phyloP scores from a whole-genome alignment of 92 coral and sea anemone genomes.

The Porites lobata region DNA sequence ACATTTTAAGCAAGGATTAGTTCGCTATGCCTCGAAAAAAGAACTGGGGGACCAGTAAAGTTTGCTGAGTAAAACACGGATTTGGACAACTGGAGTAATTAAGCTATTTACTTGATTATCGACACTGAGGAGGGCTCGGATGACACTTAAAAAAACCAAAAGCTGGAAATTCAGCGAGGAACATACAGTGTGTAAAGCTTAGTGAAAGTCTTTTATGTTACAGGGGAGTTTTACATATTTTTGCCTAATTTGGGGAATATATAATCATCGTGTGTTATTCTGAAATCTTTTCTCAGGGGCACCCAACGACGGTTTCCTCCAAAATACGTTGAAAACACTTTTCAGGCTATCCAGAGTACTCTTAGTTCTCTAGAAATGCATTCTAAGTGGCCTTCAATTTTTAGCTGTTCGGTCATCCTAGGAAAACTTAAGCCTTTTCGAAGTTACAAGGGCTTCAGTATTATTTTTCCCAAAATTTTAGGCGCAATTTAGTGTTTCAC shows the following conservation, averaged over 20 bases:
- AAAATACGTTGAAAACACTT: no score
- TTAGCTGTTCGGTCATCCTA: no score
- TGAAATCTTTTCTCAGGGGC: slow-evolving; percentile 14
- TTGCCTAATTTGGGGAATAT: neutral
- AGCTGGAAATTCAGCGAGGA: neutral
- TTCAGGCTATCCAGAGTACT: no score
- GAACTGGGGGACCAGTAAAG: neutral
- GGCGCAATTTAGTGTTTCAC: no score
- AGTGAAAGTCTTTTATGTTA: slow-evolving; percentile 6
- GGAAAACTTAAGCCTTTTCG: no score
- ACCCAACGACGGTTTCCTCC: no score
- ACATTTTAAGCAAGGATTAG: slow-evolving; percentile 4
- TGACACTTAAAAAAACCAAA: neutral
- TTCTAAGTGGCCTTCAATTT: no score
- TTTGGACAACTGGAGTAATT: neutral
- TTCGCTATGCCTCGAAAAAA: neutral
- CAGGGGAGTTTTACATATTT: slow-evolving; percentile 14
- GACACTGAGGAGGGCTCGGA: slow-evolving; percentile 5
- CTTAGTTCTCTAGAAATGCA: no score
- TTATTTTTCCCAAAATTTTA: no score
- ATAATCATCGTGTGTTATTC: slow-evolving; percentile 31
- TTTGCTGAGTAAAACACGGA: slow-evolving; percentile 19
- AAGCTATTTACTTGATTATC: slow-evolving; percentile 15
- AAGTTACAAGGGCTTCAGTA: no score
- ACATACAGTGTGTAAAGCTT: slow-evolving; percentile 5